phyloP scores from a whole-genome alignment of 1,140 invertebrate species.

The Euschistus heros region DNA sequence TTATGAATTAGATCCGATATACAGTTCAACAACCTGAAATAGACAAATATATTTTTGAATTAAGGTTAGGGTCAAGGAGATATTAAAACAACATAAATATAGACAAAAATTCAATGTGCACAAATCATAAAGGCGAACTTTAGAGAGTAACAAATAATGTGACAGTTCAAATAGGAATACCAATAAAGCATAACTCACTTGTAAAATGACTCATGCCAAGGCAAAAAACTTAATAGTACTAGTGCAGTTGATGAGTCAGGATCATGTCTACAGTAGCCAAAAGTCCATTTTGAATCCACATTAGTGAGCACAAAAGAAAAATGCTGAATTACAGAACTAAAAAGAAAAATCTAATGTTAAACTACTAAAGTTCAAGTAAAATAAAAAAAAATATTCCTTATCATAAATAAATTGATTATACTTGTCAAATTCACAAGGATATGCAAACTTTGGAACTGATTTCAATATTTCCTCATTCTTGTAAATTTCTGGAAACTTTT shows the following conservation, averaged over 20 bases:
- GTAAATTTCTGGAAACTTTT: constrained; percentile 64
- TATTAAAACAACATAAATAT: neutral
- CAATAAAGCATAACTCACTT: constrained; percentile 43
- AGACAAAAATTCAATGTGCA: neutral
- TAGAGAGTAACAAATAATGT: neutral
- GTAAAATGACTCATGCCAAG: constrained; percentile 93
- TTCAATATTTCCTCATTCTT: constrained; percentile 65
- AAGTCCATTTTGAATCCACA: constrained; percentile 88
- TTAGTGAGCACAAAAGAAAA: constrained; percentile 91
- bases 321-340: constrained; percentile 60
- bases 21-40: constrained; percentile 44
- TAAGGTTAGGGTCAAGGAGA: neutral
- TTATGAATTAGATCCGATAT: constrained; percentile 46
- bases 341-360: constrained; percentile 31
- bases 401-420: constrained; percentile 37
- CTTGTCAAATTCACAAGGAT: constrained; percentile 71
- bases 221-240: constrained; percentile 72
- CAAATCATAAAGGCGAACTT: neutral
- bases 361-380: neutral
- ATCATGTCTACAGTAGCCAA: constrained; percentile 89
- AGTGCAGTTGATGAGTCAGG: constrained; percentile 65
- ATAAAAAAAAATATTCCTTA: neutral
- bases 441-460: constrained; percentile 72
- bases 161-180: neutral
- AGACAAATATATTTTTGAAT: neutral